Base-by-base conservation (phyloP, 2,113 vertebrate species). In the Burhinus oedicnemus region DNA sequence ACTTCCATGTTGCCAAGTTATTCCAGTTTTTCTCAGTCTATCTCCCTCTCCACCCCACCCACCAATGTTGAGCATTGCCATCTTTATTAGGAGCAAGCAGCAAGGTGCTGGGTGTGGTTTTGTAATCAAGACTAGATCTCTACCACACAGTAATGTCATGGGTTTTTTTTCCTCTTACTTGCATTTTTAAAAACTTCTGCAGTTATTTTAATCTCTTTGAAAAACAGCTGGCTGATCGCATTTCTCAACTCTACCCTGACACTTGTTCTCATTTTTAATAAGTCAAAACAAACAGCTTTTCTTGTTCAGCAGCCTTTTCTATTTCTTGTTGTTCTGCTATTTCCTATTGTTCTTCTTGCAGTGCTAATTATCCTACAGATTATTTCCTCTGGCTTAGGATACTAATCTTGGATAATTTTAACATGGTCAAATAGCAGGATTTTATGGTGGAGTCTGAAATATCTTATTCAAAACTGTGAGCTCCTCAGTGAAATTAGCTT, bases 31-130 rank as follows among this genome's bases (percentile, higher is more conserved):
- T 44, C 65, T 78, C 13, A 10, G 23, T 6, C 3, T 11, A 19
- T 38, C 70, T 77, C 55, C 29, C 69, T 85, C 81, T 83, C 55
- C 75, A 15, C 4, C 25, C 60, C 30, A 0, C 65, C 60, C 78
- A 57, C 74, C 8, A 0, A 8, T 4, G 44, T 2, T 2, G 7
- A 77, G 36, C 58, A 4, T 21, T 60, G 71, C 10, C 16, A 23
- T 54, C 61, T 81, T 29, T 26, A 70, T 17, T 15, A 75, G 83
- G 44, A 87, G 51, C 36, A 38, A 44, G 55, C 38, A 83, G 78
- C 10, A 20, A 89, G 87, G 62, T 64, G 76, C 81, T 62, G 72
- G 52, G 29, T 7, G 61, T 15, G 44, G 42, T 21, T 90, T 36
- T 47, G 36, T n/a, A 47, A 62, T 22, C 8, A 29, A 38, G 23